phyloP scores from a whole-genome alignment of 1,140 invertebrate genomes.

The Hylaeus anthracinus region DNA sequence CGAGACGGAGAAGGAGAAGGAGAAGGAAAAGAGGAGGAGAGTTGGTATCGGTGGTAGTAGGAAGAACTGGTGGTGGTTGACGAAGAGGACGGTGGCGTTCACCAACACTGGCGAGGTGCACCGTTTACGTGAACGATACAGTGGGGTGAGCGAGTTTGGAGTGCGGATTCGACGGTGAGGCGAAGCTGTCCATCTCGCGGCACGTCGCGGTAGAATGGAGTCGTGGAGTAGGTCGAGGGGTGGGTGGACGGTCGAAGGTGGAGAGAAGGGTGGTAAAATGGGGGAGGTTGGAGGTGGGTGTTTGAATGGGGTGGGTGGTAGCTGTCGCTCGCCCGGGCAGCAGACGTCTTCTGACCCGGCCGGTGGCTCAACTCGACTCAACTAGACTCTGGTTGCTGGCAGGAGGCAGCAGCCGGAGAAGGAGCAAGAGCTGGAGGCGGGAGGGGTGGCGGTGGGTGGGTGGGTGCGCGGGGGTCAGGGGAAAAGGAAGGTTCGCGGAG shows the following conservation, averaged over 20 bases:
- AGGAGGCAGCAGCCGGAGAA: constrained; percentile 65
- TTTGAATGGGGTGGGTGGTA: constrained; percentile 71
- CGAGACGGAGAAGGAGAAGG: background rate
- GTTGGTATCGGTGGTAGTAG: constrained; percentile 40
- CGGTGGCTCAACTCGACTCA: constrained; percentile 78
- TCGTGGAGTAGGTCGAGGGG: constrained; percentile 66
- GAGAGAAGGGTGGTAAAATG: constrained; percentile 61
- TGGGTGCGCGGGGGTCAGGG: constrained; percentile 57
- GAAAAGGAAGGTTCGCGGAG: constrained; percentile 47
- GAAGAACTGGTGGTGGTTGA: constrained; percentile 44
- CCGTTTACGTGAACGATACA: constrained; percentile 50
- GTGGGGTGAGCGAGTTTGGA: constrained; percentile 48
- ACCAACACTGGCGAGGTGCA: constrained; percentile 40
- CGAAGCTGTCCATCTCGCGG: constrained; percentile 74
- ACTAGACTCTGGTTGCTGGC: constrained; percentile 71
- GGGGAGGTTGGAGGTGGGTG: constrained; percentile 60
- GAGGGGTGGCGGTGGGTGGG: constrained; percentile 50
- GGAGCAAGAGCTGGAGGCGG: constrained; percentile 48
- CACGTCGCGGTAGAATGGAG: constrained; percentile 75
- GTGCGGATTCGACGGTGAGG: constrained; percentile 64
- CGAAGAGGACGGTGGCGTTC: constrained; percentile 55
- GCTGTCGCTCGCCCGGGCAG: constrained; percentile 81
- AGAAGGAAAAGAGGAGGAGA: constrained; percentile 20
- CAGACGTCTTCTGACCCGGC: constrained; percentile 81
- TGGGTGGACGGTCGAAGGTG: constrained; percentile 62